These are phyloP conservation scores for Siniperca knerii DNA, from an alignment of 2,113 vertebrate species.

Conservation along the genomic window DNA sequence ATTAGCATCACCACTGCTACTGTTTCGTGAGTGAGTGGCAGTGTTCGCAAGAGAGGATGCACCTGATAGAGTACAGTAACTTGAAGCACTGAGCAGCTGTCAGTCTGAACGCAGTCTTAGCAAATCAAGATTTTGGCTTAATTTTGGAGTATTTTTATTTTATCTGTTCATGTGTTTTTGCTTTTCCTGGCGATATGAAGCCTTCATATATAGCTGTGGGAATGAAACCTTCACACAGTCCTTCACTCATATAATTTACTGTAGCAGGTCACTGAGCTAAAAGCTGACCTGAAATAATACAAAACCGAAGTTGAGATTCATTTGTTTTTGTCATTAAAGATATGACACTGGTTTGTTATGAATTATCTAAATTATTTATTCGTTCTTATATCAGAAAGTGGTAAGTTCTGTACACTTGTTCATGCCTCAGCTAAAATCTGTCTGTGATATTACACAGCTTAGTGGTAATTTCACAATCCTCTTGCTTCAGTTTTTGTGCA, in stretches of 20 bases:
- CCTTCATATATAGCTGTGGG: background rate
- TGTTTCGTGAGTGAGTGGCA: constrained; percentile 9
- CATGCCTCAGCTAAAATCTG: constrained; percentile 9
- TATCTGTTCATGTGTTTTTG: background rate
- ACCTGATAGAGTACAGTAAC: constrained; percentile 33
- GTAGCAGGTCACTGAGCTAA: background rate
- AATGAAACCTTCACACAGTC: background rate
- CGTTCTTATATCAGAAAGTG: constrained; percentile 3
- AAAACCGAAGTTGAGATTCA: background rate
- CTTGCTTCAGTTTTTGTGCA: constrained; percentile 4
- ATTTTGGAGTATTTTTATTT: background rate
- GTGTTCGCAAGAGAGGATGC: constrained; percentile 17
- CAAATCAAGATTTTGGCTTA: background rate
- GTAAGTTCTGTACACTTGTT: constrained; percentile 10
- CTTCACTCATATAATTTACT: constrained; percentile 1
- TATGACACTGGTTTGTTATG: background rate
- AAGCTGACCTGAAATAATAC: background rate
- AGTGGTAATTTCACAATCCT: constrained; percentile 21
- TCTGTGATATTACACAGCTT: background rate
- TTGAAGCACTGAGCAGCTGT: constrained; percentile 24
- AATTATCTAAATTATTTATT: constrained; percentile 22
- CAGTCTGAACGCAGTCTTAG: background rate
- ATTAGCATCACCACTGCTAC: background rate
- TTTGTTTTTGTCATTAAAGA: background rate
- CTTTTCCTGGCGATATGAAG: background rate